phyloP scores from a whole-genome alignment of 30 jellyfish, hydroid and myxozoan genomes.

The Aurelia aurita region DNA sequence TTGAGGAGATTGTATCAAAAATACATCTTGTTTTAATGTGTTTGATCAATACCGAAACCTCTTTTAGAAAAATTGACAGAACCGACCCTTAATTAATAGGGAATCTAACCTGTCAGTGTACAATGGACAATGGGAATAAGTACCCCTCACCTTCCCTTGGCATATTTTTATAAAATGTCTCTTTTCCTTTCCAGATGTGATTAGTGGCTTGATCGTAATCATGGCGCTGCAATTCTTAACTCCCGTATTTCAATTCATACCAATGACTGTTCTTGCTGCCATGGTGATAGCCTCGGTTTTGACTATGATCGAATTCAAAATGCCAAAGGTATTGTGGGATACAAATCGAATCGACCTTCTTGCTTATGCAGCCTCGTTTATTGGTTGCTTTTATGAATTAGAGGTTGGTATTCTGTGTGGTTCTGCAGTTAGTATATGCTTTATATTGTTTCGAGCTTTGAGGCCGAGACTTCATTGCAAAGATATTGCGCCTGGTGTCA shows the following conservation, averaged over 20 bases:
- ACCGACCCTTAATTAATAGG: too few relatives aligned
- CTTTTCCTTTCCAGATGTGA: conserved; percentile 61
- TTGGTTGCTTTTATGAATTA: conserved; percentile 77
- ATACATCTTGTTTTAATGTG: too few relatives aligned
- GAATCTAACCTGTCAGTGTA: too few relatives aligned
- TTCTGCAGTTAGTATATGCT: conserved; percentile 34
- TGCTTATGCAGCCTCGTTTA: conserved; percentile 68
- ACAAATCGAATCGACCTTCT: conserved; percentile 60
- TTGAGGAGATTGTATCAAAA: too few relatives aligned
- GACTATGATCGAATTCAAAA: conserved; percentile 66
- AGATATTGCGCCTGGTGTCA: background rate
- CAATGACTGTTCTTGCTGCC: conserved; percentile 81
- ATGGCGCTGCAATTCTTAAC: conserved; percentile 79
- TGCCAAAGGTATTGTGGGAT: conserved; percentile 68
- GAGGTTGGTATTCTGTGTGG: conserved; percentile 85
- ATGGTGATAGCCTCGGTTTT: conserved; percentile 83
- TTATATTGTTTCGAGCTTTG: conserved; percentile 58
- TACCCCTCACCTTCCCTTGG: too few relatives aligned
- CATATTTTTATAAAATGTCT: background rate
- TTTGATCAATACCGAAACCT: too few relatives aligned
- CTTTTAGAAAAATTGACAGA: too few relatives aligned
- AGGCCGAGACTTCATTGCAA: conserved; percentile 38
- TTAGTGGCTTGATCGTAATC: conserved; percentile 57
- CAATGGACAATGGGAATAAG: too few relatives aligned
- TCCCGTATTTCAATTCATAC: conserved; percentile 79